These are phyloP conservation scores for Calyptomena viridis DNA, from an alignment of 2,113 vertebrate species.

Conservation along the genomic window DNA sequence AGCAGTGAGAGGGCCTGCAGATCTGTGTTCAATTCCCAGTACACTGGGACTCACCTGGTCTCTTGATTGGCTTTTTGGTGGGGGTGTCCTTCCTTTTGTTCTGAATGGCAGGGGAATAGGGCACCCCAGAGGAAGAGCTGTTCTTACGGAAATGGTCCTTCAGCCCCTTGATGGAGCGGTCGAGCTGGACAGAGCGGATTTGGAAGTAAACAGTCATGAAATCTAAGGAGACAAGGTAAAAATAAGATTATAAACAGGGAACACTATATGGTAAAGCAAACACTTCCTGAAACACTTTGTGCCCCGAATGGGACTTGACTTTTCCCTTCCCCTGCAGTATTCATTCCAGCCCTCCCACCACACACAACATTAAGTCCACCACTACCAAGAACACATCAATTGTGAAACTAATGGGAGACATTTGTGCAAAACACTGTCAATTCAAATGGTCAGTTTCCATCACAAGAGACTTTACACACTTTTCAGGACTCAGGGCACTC, in stretches of 20 bases:
- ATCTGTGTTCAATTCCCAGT: accelerated
- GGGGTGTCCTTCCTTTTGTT: conserved; percentile 97
- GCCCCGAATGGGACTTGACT: not conserved
- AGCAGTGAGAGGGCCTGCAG: not conserved
- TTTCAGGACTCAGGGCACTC: not conserved
- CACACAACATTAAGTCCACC: not conserved
- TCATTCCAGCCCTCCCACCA: not conserved
- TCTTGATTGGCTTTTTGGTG: conserved; percentile 91
- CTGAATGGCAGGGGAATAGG: conserved; percentile 93
- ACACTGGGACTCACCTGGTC: conserved; percentile 84
- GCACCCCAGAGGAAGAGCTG: conserved; percentile 86
- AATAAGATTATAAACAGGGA: not conserved
- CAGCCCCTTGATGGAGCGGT: conserved; percentile 93
- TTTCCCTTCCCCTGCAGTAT: not conserved
- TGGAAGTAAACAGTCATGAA: conserved; percentile 99
- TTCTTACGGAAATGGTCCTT: conserved; percentile 97
- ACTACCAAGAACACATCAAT: not conserved
- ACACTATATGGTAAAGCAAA: not conserved
- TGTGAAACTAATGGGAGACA: not conserved
- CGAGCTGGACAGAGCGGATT: conserved; percentile 92
- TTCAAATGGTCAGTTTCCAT: not conserved
- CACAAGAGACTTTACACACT: not conserved
- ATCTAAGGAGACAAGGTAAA: conserved; percentile 72
- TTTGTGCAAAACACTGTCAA: not conserved
- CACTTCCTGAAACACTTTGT: not conserved